Evolutionary conservation across 1,140 invertebrate genomes (phyloP).

Genomic region (Leptinotarsa lineolata): DNA sequence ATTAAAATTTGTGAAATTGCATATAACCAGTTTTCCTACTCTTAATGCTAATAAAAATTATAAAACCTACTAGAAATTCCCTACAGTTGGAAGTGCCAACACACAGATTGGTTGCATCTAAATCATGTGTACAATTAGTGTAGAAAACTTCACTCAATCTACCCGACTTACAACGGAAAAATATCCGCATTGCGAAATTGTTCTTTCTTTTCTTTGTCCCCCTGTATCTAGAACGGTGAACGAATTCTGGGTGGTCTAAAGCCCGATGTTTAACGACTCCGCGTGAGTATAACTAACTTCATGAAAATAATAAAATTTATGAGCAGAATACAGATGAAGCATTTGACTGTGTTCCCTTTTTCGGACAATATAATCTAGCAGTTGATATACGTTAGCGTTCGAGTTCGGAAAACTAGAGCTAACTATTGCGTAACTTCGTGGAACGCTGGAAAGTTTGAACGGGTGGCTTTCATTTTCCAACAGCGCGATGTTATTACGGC

Average conservation of each 20-base stretch:
- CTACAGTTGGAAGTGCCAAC: too few relatives aligned
- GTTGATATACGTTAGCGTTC: background rate
- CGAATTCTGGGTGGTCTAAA: background rate
- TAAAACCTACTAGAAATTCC: too few relatives aligned
- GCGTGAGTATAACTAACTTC: conserved; percentile 6
- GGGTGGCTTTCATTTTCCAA: background rate
- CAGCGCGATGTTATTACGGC: background rate
- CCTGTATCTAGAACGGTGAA: too few relatives aligned
- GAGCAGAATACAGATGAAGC: conserved; percentile 2
- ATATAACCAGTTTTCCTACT: too few relatives aligned
- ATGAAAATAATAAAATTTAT: background rate
- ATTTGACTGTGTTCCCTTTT: background rate
- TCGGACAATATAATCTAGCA: background rate
- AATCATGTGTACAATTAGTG: too few relatives aligned
- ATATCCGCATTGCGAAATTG: too few relatives aligned
- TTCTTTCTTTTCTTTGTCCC: too few relatives aligned
- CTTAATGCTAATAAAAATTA: too few relatives aligned
- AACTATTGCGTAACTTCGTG: background rate
- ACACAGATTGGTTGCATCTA: too few relatives aligned
- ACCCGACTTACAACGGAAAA: too few relatives aligned
- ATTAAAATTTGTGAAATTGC: too few relatives aligned
- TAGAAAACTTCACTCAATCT: too few relatives aligned
- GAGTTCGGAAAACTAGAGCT: background rate
- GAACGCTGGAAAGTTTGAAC: background rate
- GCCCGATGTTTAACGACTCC: background rate